phyloP scores from a whole-genome alignment of 2,797 vertebrate genomes.

The Mormyrus proboscirostris region DNA sequence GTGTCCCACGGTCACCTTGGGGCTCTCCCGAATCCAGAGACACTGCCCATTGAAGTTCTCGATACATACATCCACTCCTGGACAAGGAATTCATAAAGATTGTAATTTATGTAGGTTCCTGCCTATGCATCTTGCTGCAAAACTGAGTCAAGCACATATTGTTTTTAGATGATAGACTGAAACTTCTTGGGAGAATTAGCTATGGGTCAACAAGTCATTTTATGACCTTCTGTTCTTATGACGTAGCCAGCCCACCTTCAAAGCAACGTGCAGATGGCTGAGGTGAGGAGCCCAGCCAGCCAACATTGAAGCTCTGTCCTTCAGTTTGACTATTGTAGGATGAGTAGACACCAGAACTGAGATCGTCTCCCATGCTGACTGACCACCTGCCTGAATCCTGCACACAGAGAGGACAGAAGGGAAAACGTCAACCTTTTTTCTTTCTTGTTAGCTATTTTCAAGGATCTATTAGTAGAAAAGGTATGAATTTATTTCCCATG shows the following conservation, averaged over 20 bases:
- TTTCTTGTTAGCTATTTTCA: not conserved
- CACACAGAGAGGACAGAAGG: conserved; percentile 7
- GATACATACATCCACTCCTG: conserved; percentile 88
- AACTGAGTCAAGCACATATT: not conserved
- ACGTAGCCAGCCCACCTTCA: conserved; percentile 61
- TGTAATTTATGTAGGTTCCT: not conserved
- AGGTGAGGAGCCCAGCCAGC: conserved; percentile 64
- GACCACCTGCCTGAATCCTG: conserved; percentile 78
- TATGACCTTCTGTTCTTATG: not conserved
- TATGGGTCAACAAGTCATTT: not conserved
- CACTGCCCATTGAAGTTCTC: conserved; percentile 79
- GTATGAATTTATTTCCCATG: not conserved
- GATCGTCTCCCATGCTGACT: conserved; percentile 67
- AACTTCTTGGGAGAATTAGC: not conserved
- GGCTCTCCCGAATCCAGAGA: conserved; percentile 82
- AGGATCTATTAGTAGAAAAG: not conserved
- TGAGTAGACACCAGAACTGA: conserved; percentile 87
- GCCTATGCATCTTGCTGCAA: not conserved
- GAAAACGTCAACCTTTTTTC: not conserved
- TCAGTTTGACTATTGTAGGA: conserved; percentile 79
- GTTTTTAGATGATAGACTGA: not conserved
- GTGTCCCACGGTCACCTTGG: conserved; percentile 80
- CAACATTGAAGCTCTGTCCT: conserved; percentile 63
- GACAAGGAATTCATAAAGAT: not conserved
- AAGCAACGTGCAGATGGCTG: conserved; percentile 68